Evolutionary conservation across 1,140 invertebrate species (phyloP).

Genomic region (Eriosoma lanigerum): DNA sequence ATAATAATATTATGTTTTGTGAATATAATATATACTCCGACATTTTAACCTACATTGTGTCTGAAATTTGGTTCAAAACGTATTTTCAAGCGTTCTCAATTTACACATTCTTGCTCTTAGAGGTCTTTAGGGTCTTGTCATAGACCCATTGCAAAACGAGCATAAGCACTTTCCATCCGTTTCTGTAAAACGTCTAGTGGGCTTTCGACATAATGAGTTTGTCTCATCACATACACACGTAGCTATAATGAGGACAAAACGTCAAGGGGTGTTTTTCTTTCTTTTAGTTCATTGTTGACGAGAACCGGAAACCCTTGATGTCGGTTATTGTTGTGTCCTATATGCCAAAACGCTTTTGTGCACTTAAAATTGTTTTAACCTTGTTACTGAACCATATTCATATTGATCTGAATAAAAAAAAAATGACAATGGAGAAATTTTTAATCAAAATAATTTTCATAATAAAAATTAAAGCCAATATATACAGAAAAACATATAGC

Average conservation of each 20-base stretch:
- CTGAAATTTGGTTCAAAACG: constrained; percentile 22
- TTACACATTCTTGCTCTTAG: constrained; percentile 48
- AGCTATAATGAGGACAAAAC: constrained; percentile 43
- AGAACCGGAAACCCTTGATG: constrained; percentile 48
- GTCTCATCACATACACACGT: constrained; percentile 45
- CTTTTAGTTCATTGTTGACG: constrained; percentile 35
- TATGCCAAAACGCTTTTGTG: constrained; percentile 41
- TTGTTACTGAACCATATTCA: constrained; percentile 45
- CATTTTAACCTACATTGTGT: constrained; percentile 28
- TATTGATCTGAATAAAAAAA: constrained; percentile 37
- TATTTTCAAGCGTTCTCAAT: constrained; percentile 43
- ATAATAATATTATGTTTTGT: constrained; percentile 3
- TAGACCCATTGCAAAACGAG: constrained; percentile 3
- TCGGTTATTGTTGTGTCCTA: constrained; percentile 45
- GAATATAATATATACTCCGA: constrained; percentile 9
- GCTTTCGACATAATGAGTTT: constrained; percentile 50
- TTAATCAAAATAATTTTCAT: constrained; percentile 9
- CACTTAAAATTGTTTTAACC: constrained; percentile 45
- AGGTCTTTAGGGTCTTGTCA: constrained; percentile 49
- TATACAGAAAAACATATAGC: background rate
- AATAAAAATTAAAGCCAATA: constrained; percentile 6
- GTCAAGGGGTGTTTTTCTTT: constrained; percentile 50
- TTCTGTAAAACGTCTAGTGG: constrained; percentile 33
- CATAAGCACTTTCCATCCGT: background rate
- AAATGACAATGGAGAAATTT: constrained; percentile 4